Percentiles rank a stretch among this genome's conserved stretches.
Evolutionary conservation across 2,888 invertebrate genomes (phyloP).

Genomic region (Mantis religiosa): DNA sequence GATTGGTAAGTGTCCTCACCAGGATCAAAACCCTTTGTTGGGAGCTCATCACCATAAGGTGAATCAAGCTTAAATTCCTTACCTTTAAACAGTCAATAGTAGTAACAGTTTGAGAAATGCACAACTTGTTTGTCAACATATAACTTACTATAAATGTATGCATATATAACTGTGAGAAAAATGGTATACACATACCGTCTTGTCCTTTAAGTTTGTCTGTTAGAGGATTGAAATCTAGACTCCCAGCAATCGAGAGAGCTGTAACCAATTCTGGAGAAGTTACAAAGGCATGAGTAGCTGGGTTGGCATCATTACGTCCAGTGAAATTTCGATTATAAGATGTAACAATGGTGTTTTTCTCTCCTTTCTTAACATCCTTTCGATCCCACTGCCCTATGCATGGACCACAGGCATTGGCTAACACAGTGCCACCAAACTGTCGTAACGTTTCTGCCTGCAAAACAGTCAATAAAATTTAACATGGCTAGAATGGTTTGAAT

Average conservation of each 20-base stretch:
- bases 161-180: background rate
- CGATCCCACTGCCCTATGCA: constrained; percentile 99
- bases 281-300: constrained; percentile 98
- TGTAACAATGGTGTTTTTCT: constrained; percentile 98
- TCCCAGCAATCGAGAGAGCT: constrained; percentile 80
- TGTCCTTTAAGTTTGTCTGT: constrained; percentile 78
- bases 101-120: too few relatives aligned
- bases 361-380: constrained; percentile 95
- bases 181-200: constrained; percentile 44
- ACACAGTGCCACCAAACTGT: constrained; percentile 89
- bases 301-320: constrained; percentile 94
- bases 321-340: constrained; percentile 99
- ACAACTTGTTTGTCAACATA: too few relatives aligned
- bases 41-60: constrained; percentile 89
- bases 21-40: constrained; percentile 90
- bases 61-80: constrained; percentile 84
- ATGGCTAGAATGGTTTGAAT: too few relatives aligned
- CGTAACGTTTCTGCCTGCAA: constrained; percentile 67
- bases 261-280: constrained; percentile 97
- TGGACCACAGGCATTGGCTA: constrained; percentile 99
- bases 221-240: constrained; percentile 90
- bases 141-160: too few relatives aligned
- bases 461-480: background rate
- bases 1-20: constrained; percentile 93
- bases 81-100: constrained; percentile 44